Percentiles rank a stretch among this genome's conserved stretches.
Conservation (phyloP, 1,140 invertebrate species). For the Ips typographus region DNA sequence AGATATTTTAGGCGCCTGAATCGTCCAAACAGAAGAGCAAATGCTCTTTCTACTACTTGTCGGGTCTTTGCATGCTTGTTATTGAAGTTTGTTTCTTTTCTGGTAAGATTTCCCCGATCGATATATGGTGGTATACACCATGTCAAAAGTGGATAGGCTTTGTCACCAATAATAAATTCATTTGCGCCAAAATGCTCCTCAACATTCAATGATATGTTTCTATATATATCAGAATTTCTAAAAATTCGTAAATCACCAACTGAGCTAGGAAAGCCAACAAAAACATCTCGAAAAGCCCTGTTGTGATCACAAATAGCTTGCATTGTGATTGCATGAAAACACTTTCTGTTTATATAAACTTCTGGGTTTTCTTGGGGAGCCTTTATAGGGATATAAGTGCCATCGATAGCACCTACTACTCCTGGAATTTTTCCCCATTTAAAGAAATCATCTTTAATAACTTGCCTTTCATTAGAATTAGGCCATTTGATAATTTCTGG, state of each 20-base stretch:
- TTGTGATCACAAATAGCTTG: conserved; percentile 15
- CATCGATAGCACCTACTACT: conserved; percentile 34
- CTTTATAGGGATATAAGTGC: conserved; percentile 37
- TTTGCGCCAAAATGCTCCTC: conserved; percentile 14
- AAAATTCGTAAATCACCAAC: conserved; percentile 34
- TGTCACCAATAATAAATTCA: conserved; percentile 31
- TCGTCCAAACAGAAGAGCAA: conserved; percentile 32
- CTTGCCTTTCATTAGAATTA: conserved; percentile 4
- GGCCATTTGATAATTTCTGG: conserved; percentile 30
- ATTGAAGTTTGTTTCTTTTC: conserved; percentile 23
- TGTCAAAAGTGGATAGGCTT: conserved; percentile 25
- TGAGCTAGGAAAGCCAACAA: conserved; percentile 26
- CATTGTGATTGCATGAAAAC: conserved; percentile 32
- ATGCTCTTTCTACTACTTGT: conserved; percentile 28
- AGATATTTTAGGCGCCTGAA: conserved; percentile 35
- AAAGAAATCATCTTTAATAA: conserved; percentile 16
- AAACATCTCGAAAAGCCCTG: conserved; percentile 14
- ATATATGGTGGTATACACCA: conserved; percentile 34
- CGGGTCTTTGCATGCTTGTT: conserved; percentile 1
- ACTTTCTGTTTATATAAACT: conserved; percentile 36
- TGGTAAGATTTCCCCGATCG: conserved; percentile 23
- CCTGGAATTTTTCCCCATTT: conserved; percentile 7
- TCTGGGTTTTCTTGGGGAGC: conserved; percentile 35
- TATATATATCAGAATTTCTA: conserved; percentile 31
- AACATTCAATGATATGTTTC: neutral